phyloP scores from a whole-genome alignment of 2,888 invertebrate genomes.

The Nemapogon koenigi region DNA sequence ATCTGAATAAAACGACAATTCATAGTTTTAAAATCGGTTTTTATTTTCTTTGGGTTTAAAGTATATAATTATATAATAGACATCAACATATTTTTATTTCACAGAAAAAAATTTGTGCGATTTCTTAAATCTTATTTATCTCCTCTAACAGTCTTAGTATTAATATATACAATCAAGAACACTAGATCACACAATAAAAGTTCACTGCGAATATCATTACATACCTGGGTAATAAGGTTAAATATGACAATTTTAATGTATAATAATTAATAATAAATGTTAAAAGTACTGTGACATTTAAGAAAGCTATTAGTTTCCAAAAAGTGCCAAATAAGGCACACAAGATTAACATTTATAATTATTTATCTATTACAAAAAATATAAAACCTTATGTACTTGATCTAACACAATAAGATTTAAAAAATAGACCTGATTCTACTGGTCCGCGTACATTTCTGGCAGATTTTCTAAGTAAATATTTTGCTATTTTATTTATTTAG shows the following conservation, averaged over 20 bases:
- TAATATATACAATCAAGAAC: conserved; percentile 25
- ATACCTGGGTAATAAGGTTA: too few species aligned
- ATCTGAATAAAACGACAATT: too few species aligned
- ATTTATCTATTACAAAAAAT: conserved; percentile 18
- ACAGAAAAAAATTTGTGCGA: conserved; percentile 9
- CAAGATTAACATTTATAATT: not conserved
- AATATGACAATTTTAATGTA: too few species aligned
- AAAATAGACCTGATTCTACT: conserved; percentile 39
- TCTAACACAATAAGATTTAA: conserved; percentile 16
- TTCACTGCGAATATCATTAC: conserved; percentile 17
- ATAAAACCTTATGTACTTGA: conserved; percentile 16
- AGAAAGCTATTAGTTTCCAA: too few species aligned
- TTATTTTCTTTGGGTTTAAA: too few species aligned
- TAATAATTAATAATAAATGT: too few species aligned
- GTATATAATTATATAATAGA: conserved; percentile 6
- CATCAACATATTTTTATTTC: conserved; percentile 5
- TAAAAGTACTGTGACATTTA: not conserved
- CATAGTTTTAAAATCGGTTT: too few species aligned
- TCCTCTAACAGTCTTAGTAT: conserved; percentile 39
- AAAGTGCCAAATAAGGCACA: conserved; percentile 4
- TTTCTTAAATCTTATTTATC: conserved; percentile 1
- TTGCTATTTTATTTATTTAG: conserved; percentile 1
- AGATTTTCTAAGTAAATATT: conserved; percentile 10
- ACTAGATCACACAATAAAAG: too few species aligned
- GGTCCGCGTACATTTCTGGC: conserved; percentile 25